Evolutionary conservation across 1,140 invertebrate species (phyloP), one percentile per base, ranked within the genome.

Genomic region (Archegozetes longisetosus): DNA sequence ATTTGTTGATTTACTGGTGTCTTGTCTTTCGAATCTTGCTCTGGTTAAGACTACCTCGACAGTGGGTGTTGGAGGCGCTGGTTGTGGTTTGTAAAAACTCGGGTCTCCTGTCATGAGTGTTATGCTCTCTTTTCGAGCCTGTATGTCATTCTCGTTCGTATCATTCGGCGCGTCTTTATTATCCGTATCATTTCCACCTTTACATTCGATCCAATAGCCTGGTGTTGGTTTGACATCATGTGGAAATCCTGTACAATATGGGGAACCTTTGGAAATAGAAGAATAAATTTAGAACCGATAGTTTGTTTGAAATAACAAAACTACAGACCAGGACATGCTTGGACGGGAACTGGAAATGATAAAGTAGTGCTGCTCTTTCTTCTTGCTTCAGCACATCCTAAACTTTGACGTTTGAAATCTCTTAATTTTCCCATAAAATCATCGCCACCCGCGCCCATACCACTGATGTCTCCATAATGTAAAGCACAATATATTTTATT

Each of bases 391-490:
- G 88, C 88, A 76, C 88, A 92, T 70, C 88, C 88, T 70, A 93
- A 77, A 68, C 86, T 89, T 77, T 92, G 88, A 63, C 88, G 86
- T 76, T 94, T 93, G 77, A 93, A 93, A 77, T 86, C 86, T 67
- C 88, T 82, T 69, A 94, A 80, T 76, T 93, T 88, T 75, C 91
- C 87, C 86, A 93, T 90, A 75, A 92, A 93, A 79, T 92, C 88
- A 47, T 68, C 66, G 2, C 67, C 66, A 60, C 86, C 88, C 76
- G 85, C 88, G 82, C 91, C 88, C 14, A 47, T 49, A 67, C 92
- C 84, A 70, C 87, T 85, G 63, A 93, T 87, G 83, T 94, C 88
- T 67, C 85, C 84, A 71, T 88, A 89, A 75, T 90, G 87, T 66
- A 89, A 77, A 72, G 88, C 84, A 78, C 87, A 90, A 69, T 88